These are phyloP conservation scores for Parnassius orleans DNA, from an alignment of 2,888 invertebrate genomes.

Conservation along the genomic window DNA sequence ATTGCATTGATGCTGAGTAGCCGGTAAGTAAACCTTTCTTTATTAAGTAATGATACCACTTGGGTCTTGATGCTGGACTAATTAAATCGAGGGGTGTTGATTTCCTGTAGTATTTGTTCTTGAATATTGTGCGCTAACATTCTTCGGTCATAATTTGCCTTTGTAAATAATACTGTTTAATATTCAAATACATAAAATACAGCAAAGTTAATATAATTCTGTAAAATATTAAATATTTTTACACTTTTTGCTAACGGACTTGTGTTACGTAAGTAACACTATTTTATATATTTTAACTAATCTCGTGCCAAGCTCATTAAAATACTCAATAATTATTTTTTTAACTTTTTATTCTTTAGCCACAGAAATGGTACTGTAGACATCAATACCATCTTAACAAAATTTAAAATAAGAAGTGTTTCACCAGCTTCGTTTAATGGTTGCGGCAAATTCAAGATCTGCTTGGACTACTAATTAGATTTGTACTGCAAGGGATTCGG, in stretches of 20 bases:
- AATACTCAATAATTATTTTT: too few relatives aligned
- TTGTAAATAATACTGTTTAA: too few relatives aligned
- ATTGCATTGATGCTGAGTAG: conserved; percentile 49
- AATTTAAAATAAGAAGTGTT: background rate
- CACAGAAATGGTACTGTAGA: too few relatives aligned
- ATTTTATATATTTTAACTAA: background rate
- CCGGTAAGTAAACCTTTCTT: conserved; percentile 45
- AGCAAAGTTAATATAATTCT: too few relatives aligned
- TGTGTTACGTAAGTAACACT: background rate
- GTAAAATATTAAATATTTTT: too few relatives aligned
- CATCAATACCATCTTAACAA: background rate
- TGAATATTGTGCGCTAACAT: background rate
- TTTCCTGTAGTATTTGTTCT: background rate
- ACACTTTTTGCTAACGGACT: background rate
- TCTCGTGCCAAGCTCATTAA: too few relatives aligned
- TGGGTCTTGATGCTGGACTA: conserved; percentile 27
- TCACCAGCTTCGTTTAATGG: background rate
- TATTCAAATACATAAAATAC: too few relatives aligned
- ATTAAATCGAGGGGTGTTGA: background rate
- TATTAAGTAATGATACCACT: conserved; percentile 35
- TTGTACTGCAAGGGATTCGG: background rate
- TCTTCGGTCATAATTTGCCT: too few relatives aligned
- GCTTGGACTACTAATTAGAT: background rate
- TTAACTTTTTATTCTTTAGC: too few relatives aligned
- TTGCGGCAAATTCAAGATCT: background rate